A percentile compares a stretch with the other conserved stretches of the same genome.
Evolutionary conservation across 2,797 vertebrate species (phyloP).

Genomic region (Enteromius afrohamiltoni): DNA sequence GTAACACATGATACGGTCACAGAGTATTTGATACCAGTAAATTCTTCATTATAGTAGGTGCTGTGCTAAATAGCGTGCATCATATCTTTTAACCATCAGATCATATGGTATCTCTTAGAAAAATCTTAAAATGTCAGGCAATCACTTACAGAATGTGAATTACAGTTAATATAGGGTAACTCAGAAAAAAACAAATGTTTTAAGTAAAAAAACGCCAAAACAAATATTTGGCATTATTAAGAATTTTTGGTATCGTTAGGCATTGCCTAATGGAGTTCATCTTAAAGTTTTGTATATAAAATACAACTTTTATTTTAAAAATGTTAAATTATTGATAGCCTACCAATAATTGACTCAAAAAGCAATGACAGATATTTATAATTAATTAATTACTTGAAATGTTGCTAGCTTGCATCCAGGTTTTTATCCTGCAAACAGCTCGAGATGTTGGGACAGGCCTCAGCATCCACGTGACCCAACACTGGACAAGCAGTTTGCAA

Average conservation of each 20-base stretch:
- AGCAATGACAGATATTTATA: neutral
- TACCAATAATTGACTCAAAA: neutral
- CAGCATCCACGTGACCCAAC: neutral
- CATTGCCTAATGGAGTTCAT: neutral
- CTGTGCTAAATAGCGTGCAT: neutral
- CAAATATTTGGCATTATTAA: no score
- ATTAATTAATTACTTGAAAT: neutral
- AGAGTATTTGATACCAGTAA: neutral
- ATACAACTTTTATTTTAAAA: neutral
- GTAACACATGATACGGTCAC: neutral
- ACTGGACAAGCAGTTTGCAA: neutral
- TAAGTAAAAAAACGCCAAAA: no score
- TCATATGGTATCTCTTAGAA: neutral
- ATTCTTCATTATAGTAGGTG: neutral
- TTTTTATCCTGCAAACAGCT: neutral
- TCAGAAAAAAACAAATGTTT: neutral
- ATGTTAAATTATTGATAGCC: neutral
- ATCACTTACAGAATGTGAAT: neutral
- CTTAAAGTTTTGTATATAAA: neutral
- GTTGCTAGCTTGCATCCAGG: neutral
- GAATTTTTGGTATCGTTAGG: neutral
- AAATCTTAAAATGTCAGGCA: constrained; percentile 2
- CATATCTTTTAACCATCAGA: neutral
- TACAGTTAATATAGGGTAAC: neutral
- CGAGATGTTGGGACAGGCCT: neutral